These are phyloP conservation scores for Masnerella sp. DNA, from an alignment of 2,888 invertebrate genomes.

Conservation along the genomic window DNA sequence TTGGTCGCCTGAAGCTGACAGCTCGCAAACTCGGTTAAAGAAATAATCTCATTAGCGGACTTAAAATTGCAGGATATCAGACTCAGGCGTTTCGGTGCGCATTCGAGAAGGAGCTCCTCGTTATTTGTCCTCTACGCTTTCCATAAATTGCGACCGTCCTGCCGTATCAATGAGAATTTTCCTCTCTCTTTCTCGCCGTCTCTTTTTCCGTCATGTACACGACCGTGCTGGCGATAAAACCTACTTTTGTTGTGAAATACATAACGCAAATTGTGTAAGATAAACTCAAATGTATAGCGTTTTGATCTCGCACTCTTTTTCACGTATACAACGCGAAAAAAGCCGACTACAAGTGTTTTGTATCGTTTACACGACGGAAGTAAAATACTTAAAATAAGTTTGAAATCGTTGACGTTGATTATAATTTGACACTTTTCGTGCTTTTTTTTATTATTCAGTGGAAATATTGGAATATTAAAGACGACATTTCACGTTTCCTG, in stretches of 20 bases:
- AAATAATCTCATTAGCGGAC: constrained; percentile 52
- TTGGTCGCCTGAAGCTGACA: constrained; percentile 30
- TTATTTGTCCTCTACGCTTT: constrained; percentile 62
- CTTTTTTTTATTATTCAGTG: too few species aligned
- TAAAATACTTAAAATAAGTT: too few species aligned
- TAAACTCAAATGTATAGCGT: constrained; percentile 50
- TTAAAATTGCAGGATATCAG: constrained; percentile 46
- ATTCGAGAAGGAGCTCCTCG: constrained; percentile 21
- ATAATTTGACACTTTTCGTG: too few species aligned
- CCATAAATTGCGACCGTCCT: constrained; percentile 68
- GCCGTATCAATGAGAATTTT: constrained; percentile 66
- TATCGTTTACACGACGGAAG: constrained; percentile 22
- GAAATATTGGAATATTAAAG: too few species aligned
- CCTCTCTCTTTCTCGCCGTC: constrained; percentile 33
- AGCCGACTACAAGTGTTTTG: constrained; percentile 22
- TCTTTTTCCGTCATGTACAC: constrained; percentile 41
- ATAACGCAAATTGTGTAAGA: constrained; percentile 54
- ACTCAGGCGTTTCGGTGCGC: constrained; percentile 15
- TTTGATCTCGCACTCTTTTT: constrained; percentile 48
- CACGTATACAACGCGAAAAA: constrained; percentile 17
- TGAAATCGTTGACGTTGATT: too few species aligned
- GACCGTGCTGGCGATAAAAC: constrained; percentile 39
- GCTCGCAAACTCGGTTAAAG: constrained; percentile 36
- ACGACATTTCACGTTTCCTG: too few species aligned
- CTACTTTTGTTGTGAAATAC: constrained; percentile 44